phyloP scores from a whole-genome alignment of 2,888 invertebrate species.

The Arctia plantaginis region DNA sequence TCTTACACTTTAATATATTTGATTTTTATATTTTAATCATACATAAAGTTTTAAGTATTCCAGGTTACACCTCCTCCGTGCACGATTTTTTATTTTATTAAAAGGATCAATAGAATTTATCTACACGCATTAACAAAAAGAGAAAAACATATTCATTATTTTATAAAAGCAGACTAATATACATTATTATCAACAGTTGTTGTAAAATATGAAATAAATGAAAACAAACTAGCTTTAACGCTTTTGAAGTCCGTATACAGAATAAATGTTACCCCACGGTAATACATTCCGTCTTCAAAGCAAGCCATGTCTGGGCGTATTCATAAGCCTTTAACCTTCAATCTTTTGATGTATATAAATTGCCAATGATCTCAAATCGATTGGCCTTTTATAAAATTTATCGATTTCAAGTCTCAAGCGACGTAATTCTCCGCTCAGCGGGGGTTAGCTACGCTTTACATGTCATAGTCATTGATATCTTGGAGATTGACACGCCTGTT shows the following conservation, averaged over 20 bases:
- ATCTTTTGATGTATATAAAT: conserved; percentile 13
- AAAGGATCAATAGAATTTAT: too few species aligned
- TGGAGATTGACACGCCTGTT: conserved; percentile 6
- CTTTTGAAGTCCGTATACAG: background rate
- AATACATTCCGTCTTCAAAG: conserved; percentile 2
- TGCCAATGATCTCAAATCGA: conserved; percentile 13
- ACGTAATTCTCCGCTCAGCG: conserved; percentile 10
- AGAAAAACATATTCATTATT: background rate
- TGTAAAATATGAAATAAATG: background rate
- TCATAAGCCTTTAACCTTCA: conserved; percentile 2
- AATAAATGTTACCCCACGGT: background rate
- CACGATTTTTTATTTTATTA: too few species aligned
- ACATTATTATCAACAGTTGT: background rate
- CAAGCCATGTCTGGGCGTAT: background rate
- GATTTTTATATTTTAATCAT: background rate
- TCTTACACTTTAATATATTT: background rate
- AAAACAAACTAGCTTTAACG: background rate
- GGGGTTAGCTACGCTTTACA: conserved; percentile 2
- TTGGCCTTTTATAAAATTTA: conserved; percentile 10
- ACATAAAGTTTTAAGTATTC: background rate
- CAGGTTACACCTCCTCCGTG: too few species aligned
- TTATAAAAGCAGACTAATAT: background rate
- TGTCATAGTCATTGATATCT: conserved; percentile 8
- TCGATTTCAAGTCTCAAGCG: background rate
- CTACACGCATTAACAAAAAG: too few species aligned